phyloP scores from a whole-genome alignment of 1,140 invertebrate species.

The Brevipalpus yothersi region DNA sequence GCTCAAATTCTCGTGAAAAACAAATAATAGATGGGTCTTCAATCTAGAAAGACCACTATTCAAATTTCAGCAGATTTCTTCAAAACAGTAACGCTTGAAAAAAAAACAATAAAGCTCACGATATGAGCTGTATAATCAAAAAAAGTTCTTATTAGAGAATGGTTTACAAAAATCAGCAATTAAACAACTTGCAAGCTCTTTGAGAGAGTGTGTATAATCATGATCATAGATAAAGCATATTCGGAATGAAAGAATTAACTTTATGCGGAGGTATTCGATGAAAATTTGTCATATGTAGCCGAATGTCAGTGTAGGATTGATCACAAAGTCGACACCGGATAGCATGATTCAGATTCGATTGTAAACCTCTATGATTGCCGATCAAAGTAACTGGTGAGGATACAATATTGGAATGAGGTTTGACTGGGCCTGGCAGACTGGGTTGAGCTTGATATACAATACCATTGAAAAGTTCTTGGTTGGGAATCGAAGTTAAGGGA shows the following conservation, averaged over 20 bases:
- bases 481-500: background rate
- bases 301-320: background rate
- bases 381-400: no score
- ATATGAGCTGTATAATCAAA: no score
- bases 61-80: no score
- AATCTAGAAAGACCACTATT: no score
- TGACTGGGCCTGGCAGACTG: background rate
- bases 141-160: no score
- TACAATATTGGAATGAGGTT: background rate
- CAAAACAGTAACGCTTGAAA: no score
- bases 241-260: background rate
- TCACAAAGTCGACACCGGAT: background rate
- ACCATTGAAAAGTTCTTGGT: background rate
- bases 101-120: no score
- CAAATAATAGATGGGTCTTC: no score
- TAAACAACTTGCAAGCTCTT: no score
- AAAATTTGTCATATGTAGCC: constrained; percentile 2
- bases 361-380: background rate
- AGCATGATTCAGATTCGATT: background rate
- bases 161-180: no score
- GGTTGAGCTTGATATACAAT: background rate
- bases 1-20: no score
- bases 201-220: no score
- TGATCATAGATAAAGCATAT: background rate
- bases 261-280: background rate